Base-by-base conservation (phyloP, 1,140 invertebrate species). In the Aphelinus certus region DNA sequence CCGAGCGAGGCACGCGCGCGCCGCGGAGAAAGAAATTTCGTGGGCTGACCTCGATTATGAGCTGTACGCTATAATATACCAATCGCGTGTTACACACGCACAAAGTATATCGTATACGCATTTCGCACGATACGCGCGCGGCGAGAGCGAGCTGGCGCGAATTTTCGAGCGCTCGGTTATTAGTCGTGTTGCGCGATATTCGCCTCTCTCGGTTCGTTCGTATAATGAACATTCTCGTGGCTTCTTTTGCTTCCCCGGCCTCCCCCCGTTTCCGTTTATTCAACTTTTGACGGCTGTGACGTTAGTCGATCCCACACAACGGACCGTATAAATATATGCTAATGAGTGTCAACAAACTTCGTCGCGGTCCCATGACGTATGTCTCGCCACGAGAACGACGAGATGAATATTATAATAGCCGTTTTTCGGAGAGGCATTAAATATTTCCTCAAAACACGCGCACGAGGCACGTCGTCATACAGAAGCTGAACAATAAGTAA, bases 11-110 rank as follows among this genome's bases (percentile, higher is more conserved):
- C 26, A 26, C 26, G 26, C 26, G 26, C 26, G 26, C 26, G 26
- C 26, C 7, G 47, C n/a, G 55, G 57, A 60, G 63, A 67, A 58
- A 67, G 71, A 73, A 66, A 73, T 73, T 73, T 73, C 64, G 57
- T 67, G 64, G 55, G 57, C n/a, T 73, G 71, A 73, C 71, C 71
- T 73, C 64, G 57, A 73, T 73, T 51, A 61, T 61, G 49, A 6
- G 58, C 68, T 69, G 48, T 5, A 57, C 6, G 26, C 26, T 26
- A 26, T 26, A 26, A 26, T 26, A 26, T 26, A 26, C 26, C 26
- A 26, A 26, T 26, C 26, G 26, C 53, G 26, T 6, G 1, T 7
- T 4, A n/a, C 4, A 46, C 45, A 58, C 43, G 67, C 10, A 43
- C 10, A n/a, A 69, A 69, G 46, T 69, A 55, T 60, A 69, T 26